A percentile compares a stretch with the other conserved stretches of the same genome.
Evolutionary conservation across 2,113 vertebrate species (phyloP).

Genomic region (Pimephales promelas): DNA sequence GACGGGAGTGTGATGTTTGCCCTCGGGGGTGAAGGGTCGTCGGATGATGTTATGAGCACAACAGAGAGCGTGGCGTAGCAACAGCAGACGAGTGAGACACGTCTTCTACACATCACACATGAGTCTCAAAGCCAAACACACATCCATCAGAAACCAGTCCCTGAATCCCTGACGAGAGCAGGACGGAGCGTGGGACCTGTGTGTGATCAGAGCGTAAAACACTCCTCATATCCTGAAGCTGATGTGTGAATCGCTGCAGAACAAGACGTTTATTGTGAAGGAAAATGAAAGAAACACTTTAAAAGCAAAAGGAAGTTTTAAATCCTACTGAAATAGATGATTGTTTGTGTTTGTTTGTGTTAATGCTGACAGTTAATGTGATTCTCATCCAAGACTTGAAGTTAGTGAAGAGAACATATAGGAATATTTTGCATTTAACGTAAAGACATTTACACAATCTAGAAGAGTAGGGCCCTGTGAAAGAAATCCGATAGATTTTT

Average conservation of each 20-base stretch:
- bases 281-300: background rate
- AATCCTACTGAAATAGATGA: background rate
- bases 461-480: background rate
- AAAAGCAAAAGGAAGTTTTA: background rate
- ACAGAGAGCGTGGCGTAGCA: slow-evolving; percentile 67
- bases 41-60: slow-evolving; percentile 71
- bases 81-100: slow-evolving; percentile 58
- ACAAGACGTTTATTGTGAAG: background rate
- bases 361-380: background rate
- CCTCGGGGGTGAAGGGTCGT: slow-evolving; percentile 47
- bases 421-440: background rate
- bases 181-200: too few relatives aligned
- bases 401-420: background rate
- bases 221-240: too few relatives aligned
- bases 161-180: too few relatives aligned
- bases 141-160: slow-evolving; percentile 33
- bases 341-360: background rate
- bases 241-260: too few relatives aligned
- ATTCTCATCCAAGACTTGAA: background rate
- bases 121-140: slow-evolving; percentile 60
- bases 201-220: too few relatives aligned
- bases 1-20: slow-evolving; percentile 69
- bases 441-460: background rate
- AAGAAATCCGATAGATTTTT: too few relatives aligned
- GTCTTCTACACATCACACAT: slow-evolving; percentile 63